Conservation (phyloP, 2,113 vertebrate species). For the Arenaria interpres region DNA sequence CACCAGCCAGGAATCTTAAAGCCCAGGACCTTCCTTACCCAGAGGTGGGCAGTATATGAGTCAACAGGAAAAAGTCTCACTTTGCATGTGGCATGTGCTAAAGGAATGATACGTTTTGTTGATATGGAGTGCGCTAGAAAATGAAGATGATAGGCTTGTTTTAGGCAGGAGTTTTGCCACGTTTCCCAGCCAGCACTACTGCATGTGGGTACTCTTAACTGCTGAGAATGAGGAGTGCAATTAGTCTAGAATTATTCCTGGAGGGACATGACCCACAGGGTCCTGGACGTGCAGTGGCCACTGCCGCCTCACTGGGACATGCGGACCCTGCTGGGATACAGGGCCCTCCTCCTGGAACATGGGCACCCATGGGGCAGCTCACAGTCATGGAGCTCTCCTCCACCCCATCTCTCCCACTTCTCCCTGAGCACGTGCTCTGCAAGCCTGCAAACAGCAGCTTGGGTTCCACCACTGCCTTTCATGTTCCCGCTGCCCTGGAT, state of each 20-base stretch:
- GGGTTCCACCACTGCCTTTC: not conserved
- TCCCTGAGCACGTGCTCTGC: not conserved
- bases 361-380: not conserved
- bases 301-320: not conserved
- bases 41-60: not conserved
- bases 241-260: not conserved
- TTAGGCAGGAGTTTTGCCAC: not conserved
- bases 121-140: not conserved
- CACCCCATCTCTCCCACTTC: not conserved
- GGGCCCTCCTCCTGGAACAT: not conserved
- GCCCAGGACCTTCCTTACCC: not conserved
- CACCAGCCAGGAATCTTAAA: not conserved
- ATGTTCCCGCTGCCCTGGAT: not conserved
- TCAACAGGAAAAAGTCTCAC: not conserved
- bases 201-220: not conserved
- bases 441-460: not conserved
- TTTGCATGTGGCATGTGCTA: not conserved
- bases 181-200: not conserved
- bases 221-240: not conserved
- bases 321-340: too few relatives aligned
- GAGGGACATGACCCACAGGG: not conserved
- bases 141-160: not conserved
- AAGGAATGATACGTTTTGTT: not conserved
- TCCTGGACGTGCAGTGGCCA: not conserved
- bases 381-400: not conserved